Percentiles rank a stretch among this genome's conserved stretches.
Conservation (phyloP, 2,113 vertebrate species). For the Trogon surrucura region DNA sequence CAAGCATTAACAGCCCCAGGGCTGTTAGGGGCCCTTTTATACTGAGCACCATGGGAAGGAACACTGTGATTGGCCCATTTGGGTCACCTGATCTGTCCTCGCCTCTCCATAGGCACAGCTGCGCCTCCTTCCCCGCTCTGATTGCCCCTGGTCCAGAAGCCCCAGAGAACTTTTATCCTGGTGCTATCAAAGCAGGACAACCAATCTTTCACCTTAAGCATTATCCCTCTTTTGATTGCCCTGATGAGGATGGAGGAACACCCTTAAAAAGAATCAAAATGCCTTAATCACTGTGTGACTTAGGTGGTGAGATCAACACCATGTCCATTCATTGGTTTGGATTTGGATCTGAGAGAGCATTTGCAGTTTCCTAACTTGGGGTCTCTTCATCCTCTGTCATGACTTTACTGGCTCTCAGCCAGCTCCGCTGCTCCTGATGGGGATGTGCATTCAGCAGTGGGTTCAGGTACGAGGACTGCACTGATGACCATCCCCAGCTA, state of each 20-base stretch:
- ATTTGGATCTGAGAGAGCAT: background rate
- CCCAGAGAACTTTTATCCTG: too few relatives aligned
- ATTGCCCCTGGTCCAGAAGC: too few relatives aligned
- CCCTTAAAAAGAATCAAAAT: background rate
- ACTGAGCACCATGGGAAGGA: too few relatives aligned
- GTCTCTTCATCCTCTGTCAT: background rate
- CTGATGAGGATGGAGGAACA: background rate
- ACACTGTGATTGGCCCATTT: too few relatives aligned
- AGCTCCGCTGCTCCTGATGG: background rate
- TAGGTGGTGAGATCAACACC: background rate
- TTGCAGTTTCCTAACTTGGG: background rate
- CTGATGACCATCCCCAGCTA: background rate
- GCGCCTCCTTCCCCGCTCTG: too few relatives aligned
- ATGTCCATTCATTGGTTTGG: background rate
- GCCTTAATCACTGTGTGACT: fast-evolving
- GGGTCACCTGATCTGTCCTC: too few relatives aligned
- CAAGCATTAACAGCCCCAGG: too few relatives aligned
- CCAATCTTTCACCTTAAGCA: background rate
- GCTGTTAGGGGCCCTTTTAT: too few relatives aligned
- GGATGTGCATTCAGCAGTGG: background rate
- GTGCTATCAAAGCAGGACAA: too few relatives aligned
- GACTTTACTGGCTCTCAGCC: background rate
- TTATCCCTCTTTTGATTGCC: background rate
- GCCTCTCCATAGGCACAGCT: too few relatives aligned
- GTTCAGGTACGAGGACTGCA: fast-evolving